phyloP scores from a whole-genome alignment of 2,113 vertebrate genomes.

The Gobius niger region DNA sequence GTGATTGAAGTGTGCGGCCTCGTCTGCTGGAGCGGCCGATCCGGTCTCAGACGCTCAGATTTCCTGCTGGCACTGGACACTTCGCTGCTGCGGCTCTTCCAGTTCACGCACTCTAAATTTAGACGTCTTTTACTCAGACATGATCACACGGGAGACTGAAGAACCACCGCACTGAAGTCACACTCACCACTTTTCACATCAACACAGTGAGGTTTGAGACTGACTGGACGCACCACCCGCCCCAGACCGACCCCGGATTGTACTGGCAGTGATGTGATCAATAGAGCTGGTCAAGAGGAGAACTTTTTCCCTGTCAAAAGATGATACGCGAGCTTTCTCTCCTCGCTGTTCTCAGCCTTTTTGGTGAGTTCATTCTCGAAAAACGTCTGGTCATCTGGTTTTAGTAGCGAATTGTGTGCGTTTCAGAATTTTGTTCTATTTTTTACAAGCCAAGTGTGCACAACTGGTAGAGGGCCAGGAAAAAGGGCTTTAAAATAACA shows the following conservation, averaged over 20 bases:
- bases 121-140: constrained; percentile 56
- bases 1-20: background rate
- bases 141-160: constrained; percentile 3
- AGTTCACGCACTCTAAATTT: constrained; percentile 75
- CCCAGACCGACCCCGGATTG: background rate
- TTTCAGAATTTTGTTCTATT: too few species aligned
- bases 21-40: constrained; percentile 18
- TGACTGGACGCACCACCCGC: background rate
- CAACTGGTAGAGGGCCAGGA: too few species aligned
- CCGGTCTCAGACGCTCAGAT: constrained; percentile 63
- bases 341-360: constrained; percentile 46
- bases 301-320: background rate
- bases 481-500: too few species aligned
- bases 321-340: constrained; percentile 34
- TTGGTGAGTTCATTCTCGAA: constrained; percentile 54
- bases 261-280: constrained; percentile 23
- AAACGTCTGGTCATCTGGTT: background rate
- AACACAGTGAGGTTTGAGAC: background rate
- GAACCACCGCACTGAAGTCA: constrained; percentile 8
- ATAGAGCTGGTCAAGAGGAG: background rate
- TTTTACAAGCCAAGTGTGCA: too few species aligned
- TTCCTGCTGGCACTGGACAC: constrained; percentile 46
- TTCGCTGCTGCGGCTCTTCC: constrained; percentile 41
- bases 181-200: background rate
- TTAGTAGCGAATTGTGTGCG: too few species aligned